Evolutionary conservation across 2,888 invertebrate species (phyloP), one percentile per base, ranked within the genome.

Genomic region (Eupithecia abbreviata): DNA sequence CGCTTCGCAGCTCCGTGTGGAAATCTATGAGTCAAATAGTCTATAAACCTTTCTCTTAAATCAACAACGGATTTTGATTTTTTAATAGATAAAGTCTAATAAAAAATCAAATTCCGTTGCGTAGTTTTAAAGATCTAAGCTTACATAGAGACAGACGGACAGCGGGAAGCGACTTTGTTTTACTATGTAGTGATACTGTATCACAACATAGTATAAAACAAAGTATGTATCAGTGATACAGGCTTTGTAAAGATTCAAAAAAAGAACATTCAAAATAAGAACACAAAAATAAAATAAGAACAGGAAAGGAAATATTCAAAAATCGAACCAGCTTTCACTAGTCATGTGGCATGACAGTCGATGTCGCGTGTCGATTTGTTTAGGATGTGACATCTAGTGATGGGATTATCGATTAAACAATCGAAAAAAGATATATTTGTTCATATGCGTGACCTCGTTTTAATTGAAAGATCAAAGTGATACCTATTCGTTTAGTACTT

Each of bases 341-440:
- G 73, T 79, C 72, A 71, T 71, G 81, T 81, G 84, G 85, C 88
- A 88, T 79, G 86, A 89, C 88, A 88, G 84, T 85, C 87, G 85
- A 86, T 85, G 86, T 84, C 84, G 74, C 79, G 67, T 85, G 77
- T 85, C 83, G 85, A 83, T 83, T 81, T 74, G 78, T 73, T 85
- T 79, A 82, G 81, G 83, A 83, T 85, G 84, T 88, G 89, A 88
- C 87, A 85, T 82, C 74, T 80, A 83, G 81, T 80, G 85, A 84
- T 84, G 82, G 79, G 73, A 82, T 79, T 85, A 87, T 86, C 87
- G 84, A 86, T 83, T 83, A 80, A 75, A 81, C 81, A 79, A 82
- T 85, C 84, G 74, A 76, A 77, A 79, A 80, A 74, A 77, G 72
- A 77, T 79, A 77, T 75, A 72, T 77, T 79, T 75, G 79, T 79